A percentile compares a stretch with the other conserved stretches of the same genome.
Evolutionary conservation across 1,140 invertebrate species (phyloP).

Genomic region (Achroia grisella): DNA sequence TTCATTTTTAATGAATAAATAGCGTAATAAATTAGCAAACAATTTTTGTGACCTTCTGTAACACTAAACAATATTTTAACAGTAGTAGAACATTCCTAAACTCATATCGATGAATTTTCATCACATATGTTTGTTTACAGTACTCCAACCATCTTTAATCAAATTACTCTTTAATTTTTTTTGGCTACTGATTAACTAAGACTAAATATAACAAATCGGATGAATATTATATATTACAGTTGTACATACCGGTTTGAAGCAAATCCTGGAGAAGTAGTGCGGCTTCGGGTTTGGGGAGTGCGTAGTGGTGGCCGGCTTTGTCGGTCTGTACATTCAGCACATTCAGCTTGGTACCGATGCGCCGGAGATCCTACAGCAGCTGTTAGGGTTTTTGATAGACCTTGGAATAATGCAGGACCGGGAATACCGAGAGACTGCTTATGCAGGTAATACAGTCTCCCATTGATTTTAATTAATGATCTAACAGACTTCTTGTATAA

Average conservation of each 20-base stretch:
- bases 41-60: too few relatives aligned
- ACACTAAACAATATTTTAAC: too few relatives aligned
- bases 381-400: slow-evolving; percentile 80
- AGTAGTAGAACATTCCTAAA: too few relatives aligned
- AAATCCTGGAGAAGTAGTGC: slow-evolving; percentile 83
- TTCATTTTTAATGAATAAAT: too few relatives aligned
- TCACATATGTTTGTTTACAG: too few relatives aligned
- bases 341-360: slow-evolving; percentile 82
- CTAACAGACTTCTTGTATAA: too few relatives aligned
- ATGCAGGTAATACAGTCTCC: slow-evolving; percentile 73
- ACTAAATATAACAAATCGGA: too few relatives aligned
- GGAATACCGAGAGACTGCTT: slow-evolving; percentile 81
- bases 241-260: slow-evolving; percentile 91
- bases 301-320: slow-evolving; percentile 77
- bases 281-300: slow-evolving; percentile 79
- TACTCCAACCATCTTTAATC: too few relatives aligned
- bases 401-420: slow-evolving; percentile 76
- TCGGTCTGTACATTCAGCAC: slow-evolving; percentile 76
- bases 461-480: not conserved
- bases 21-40: too few relatives aligned
- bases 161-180: too few relatives aligned
- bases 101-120: too few relatives aligned
- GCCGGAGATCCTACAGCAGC: slow-evolving; percentile 75
- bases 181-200: too few relatives aligned
- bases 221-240: slow-evolving; percentile 65